phyloP scores from a whole-genome alignment of 2,888 invertebrate species.

The Podotricha telesiphe region DNA sequence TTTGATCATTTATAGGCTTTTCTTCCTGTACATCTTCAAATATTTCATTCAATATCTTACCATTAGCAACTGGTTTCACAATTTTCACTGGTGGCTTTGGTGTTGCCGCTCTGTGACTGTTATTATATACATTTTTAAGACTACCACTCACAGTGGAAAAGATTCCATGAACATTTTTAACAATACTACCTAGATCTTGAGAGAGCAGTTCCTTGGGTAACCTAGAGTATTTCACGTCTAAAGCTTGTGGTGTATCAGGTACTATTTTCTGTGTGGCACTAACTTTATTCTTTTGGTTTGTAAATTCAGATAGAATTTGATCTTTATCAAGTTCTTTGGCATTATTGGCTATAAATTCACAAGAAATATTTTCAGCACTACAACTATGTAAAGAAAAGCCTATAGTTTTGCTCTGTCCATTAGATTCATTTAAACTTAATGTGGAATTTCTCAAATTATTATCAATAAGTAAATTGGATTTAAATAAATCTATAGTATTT shows the following conservation, averaged over 20 bases:
- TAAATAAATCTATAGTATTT: slow-evolving; percentile 29
- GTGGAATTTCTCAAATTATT: slow-evolving; percentile 62
- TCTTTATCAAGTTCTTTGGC: slow-evolving; percentile 62
- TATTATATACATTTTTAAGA: slow-evolving; percentile 72
- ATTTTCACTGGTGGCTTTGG: slow-evolving; percentile 59
- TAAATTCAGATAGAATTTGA: slow-evolving; percentile 65
- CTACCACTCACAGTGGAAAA: slow-evolving; percentile 78
- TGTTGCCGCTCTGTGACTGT: slow-evolving; percentile 56
- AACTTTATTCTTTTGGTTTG: slow-evolving; percentile 64
- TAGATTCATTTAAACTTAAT: slow-evolving; percentile 61
- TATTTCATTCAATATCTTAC: slow-evolving; percentile 74
- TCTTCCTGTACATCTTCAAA: slow-evolving; percentile 61
- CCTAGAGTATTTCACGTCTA: slow-evolving; percentile 58
- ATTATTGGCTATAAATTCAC: slow-evolving; percentile 32
- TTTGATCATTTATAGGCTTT: slow-evolving; percentile 20
- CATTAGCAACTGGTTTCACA: slow-evolving; percentile 60
- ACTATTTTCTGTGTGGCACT: slow-evolving; percentile 63
- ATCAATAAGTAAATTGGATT: slow-evolving; percentile 43
- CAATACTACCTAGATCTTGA: slow-evolving; percentile 74
- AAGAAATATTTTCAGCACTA: slow-evolving; percentile 71
- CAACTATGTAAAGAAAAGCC: slow-evolving; percentile 58
- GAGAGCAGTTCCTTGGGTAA: slow-evolving; percentile 71
- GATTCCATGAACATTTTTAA: slow-evolving; percentile 79
- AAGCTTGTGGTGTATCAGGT: slow-evolving; percentile 53
- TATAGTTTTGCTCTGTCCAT: slow-evolving; percentile 46